phyloP scores from a whole-genome alignment of 2,113 vertebrate genomes.

The Macheiramphus alcinus region DNA sequence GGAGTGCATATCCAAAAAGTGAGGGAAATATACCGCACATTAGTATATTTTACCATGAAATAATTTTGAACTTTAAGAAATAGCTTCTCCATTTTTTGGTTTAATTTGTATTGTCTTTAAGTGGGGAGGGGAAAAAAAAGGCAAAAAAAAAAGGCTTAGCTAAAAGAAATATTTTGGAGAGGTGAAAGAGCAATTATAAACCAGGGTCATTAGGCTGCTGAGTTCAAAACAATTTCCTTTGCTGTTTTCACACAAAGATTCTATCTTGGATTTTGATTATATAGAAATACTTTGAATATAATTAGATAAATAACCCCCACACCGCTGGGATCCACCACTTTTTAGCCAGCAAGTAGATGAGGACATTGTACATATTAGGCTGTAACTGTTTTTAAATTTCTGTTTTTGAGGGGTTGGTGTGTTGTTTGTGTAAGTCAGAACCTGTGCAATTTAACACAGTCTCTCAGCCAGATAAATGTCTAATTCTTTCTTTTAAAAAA shows the following conservation, averaged over 20 bases:
- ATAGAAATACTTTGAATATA: not conserved
- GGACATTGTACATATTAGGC: not conserved
- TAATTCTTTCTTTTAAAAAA: not conserved
- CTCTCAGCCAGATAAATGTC: not conserved
- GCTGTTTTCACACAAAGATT: not conserved
- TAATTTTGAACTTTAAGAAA: not conserved
- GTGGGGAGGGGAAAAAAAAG: fast-evolving
- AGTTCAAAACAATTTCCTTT: not conserved
- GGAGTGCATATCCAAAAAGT: not conserved
- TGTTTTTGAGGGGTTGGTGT: not conserved
- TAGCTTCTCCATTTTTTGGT: not conserved
- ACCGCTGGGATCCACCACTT: not conserved
- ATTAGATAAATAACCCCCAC: not conserved
- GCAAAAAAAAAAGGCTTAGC: not conserved
- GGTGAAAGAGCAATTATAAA: not conserved
- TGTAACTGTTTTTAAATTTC: not conserved
- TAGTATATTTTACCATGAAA: not conserved
- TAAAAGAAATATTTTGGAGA: not conserved
- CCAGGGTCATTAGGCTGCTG: not conserved
- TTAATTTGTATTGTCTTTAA: not conserved
- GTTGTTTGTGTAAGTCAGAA: not conserved
- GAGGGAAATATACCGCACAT: not conserved
- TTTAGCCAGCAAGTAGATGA: not conserved
- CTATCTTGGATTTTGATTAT: not conserved
- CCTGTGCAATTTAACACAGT: not conserved